These are phyloP conservation scores for Rhincodon typus DNA, from an alignment of 2,797 vertebrate species.

Conservation along the genomic window DNA sequence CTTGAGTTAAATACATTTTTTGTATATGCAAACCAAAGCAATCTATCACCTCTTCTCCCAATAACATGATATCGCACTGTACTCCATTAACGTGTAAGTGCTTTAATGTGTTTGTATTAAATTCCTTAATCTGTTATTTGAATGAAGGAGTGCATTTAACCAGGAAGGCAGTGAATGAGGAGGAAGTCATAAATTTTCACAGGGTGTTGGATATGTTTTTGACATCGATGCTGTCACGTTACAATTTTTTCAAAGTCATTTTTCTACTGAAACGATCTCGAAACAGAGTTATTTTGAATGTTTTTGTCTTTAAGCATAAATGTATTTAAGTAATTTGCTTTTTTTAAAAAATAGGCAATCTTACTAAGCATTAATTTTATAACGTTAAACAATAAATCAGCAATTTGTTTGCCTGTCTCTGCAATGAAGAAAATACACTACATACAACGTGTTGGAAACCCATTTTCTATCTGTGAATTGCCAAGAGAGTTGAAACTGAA, in stretches of 20 bases:
- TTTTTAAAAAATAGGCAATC: not conserved
- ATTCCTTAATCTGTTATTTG: not conserved
- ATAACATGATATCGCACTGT: not conserved
- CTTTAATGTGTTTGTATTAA: not conserved
- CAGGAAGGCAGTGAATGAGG: not conserved
- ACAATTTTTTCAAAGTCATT: not conserved
- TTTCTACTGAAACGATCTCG: not conserved
- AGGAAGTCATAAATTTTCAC: conserved; percentile 1
- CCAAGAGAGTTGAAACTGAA: not conserved
- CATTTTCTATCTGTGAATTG: not conserved
- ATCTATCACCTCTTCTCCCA: too few relatives aligned
- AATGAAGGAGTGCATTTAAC: not conserved
- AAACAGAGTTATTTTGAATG: not conserved
- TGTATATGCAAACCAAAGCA: not conserved
- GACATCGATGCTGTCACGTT: not conserved
- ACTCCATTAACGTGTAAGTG: not conserved
- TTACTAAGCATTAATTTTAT: not conserved
- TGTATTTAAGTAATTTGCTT: not conserved
- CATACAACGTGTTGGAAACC: not conserved
- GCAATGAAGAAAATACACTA: not conserved
- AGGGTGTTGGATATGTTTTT: not conserved
- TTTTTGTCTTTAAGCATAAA: not conserved
- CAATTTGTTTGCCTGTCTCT: not conserved
- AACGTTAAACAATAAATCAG: not conserved
- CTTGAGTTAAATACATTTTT: not conserved